Conservation (phyloP, 2,113 vertebrate species). For the Dasyurus viverrinus region DNA sequence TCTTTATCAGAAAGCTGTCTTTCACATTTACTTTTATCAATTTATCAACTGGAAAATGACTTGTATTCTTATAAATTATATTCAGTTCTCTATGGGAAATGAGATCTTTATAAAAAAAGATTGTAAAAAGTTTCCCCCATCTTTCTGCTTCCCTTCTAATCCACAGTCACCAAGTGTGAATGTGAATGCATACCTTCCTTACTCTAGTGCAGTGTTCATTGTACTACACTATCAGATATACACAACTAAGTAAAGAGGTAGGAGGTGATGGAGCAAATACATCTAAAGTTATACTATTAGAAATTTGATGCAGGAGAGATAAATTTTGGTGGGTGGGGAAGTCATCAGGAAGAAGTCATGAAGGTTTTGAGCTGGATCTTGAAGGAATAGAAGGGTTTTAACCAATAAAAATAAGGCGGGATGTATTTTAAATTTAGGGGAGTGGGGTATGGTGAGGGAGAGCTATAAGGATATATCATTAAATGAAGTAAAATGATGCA, state of each 20-base stretch:
- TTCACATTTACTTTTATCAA: too few relatives aligned
- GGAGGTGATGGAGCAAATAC: background rate
- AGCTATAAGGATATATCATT: background rate
- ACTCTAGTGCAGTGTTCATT: background rate
- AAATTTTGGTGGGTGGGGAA: background rate
- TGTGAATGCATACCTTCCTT: background rate
- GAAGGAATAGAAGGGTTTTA: background rate
- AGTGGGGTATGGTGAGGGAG: background rate
- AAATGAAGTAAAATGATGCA: background rate
- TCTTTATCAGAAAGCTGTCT: too few relatives aligned
- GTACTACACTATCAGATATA: background rate
- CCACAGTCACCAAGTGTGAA: background rate
- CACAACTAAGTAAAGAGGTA: background rate
- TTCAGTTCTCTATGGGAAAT: too few relatives aligned
- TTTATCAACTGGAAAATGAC: too few relatives aligned
- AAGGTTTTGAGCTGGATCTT: background rate
- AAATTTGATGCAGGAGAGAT: background rate
- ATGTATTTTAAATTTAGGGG: background rate
- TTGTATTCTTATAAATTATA: too few relatives aligned
- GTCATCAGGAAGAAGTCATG: background rate
- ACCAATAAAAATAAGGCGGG: background rate
- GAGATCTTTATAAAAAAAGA: too few relatives aligned
- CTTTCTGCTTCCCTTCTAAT: background rate
- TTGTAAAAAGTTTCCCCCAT: too few relatives aligned
- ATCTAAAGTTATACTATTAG: background rate